Percentiles rank a stretch among this genome's conserved stretches.
Evolutionary conservation across 2,113 vertebrate species (phyloP).

Genomic region (Hylia prasina): DNA sequence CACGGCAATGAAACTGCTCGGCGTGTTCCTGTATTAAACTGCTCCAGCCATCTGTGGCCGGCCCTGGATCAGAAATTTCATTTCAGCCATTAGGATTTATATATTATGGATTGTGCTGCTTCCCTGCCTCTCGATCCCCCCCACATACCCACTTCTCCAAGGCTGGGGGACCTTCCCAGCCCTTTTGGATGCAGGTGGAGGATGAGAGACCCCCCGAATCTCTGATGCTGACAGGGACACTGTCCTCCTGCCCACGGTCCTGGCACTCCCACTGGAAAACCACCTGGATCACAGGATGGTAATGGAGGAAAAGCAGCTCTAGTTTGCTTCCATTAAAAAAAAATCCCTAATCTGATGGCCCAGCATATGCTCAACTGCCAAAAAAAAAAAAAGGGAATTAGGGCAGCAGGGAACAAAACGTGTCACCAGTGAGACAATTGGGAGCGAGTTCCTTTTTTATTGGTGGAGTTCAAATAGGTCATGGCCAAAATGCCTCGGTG

Average conservation of each 20-base stretch:
- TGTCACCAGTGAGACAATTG: not conserved
- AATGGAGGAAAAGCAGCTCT: conserved; percentile 14
- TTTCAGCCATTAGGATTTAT: not conserved
- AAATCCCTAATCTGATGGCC: not conserved
- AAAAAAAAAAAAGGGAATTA: conserved; percentile 30
- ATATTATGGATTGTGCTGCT: not conserved
- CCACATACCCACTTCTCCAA: fast-evolving
- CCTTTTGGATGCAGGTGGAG: not conserved
- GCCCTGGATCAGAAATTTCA: not conserved
- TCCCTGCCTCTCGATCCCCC: not conserved
- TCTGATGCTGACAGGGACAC: not conserved
- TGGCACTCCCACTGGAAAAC: not conserved
- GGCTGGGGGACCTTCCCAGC: not conserved
- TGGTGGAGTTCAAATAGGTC: conserved; percentile 29
- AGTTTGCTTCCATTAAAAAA: not conserved
- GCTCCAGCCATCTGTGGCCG: conserved; percentile 39
- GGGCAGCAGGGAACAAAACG: conserved; percentile 18
- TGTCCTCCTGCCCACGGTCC: fast-evolving
- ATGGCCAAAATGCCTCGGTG: not conserved
- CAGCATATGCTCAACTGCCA: conserved; percentile 6
- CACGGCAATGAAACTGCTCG: not conserved
- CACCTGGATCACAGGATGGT: fast-evolving
- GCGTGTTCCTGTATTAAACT: not conserved
- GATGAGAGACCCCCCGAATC: fast-evolving
- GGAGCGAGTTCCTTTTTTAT: not conserved